Percentiles rank a stretch among this genome's conserved stretches.
Conservation (phyloP, 2,113 vertebrate genomes). For the Brachypteracias leptosomus region DNA sequence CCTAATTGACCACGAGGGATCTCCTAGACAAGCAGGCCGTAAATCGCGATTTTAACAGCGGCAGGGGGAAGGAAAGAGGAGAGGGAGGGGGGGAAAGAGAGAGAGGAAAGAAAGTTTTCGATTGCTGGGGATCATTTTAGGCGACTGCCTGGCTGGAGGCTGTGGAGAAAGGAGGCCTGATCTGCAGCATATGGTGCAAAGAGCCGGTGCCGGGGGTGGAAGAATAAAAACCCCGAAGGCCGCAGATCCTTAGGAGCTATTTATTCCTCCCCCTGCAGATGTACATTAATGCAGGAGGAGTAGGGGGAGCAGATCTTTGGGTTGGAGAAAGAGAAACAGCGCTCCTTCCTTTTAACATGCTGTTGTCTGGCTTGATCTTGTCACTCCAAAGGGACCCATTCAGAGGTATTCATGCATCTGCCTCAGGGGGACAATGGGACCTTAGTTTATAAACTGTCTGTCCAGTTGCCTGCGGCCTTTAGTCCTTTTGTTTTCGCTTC, state of each 20-base stretch:
- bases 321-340: conserved; percentile 74
- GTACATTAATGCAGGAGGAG: conserved; percentile 91
- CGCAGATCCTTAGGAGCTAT: conserved; percentile 69
- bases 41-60: conserved; percentile 2
- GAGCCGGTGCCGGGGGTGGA: conserved; percentile 3
- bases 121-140: neutral
- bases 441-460: conserved; percentile 96
- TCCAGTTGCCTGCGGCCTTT: conserved; percentile 87
- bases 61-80: neutral
- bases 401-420: conserved; percentile 97
- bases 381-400: conserved; percentile 97
- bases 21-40: neutral
- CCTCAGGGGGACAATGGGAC: conserved; percentile 89
- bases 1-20: conserved; percentile 48
- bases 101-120: neutral
- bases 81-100: accelerated
- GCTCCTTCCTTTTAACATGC: conserved; percentile 86
- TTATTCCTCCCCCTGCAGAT: conserved; percentile 85
- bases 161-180: conserved; percentile 25
- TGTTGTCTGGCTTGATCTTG: conserved; percentile 97
- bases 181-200: conserved; percentile 73
- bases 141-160: conserved; percentile 4
- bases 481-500: conserved; percentile 90
- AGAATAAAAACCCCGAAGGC: conserved; percentile 23
- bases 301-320: conserved; percentile 72